Conservation (phyloP, 2,888 invertebrate species). For the Drosophila niveifrons region DNA sequence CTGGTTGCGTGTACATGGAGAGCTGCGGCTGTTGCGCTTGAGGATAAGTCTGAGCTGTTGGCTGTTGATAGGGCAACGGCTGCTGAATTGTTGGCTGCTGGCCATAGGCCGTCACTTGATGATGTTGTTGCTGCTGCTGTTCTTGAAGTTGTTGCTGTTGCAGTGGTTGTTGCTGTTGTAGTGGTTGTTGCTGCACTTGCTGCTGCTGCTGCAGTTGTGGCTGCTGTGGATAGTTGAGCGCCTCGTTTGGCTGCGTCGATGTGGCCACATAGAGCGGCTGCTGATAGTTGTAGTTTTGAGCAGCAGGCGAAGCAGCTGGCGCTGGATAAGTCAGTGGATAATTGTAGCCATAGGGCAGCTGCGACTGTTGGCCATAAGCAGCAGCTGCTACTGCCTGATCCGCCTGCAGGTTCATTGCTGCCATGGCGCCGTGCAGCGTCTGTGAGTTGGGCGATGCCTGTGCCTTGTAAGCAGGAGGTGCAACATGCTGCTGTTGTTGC, state of each 20-base stretch:
- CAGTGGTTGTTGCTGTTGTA: neutral
- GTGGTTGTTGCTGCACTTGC: constrained; percentile 12
- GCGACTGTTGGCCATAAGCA: constrained; percentile 40
- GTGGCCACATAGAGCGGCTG: constrained; percentile 78
- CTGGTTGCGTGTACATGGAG: constrained; percentile 25
- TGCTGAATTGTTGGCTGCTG: constrained; percentile 2
- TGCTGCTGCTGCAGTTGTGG: constrained; percentile 9
- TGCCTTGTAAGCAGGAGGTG: constrained; percentile 83
- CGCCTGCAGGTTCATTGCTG: constrained; percentile 65
- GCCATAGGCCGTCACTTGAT: neutral
- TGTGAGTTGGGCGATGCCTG: constrained; percentile 81
- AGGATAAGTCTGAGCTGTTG: constrained; percentile 27
- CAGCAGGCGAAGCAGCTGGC: constrained; percentile 26
- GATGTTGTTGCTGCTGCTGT: neutral
- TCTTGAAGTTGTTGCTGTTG: constrained; percentile 14
- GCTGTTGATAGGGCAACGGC: too few species aligned
- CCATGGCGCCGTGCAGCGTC: constrained; percentile 69
- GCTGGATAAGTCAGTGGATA: constrained; percentile 36
- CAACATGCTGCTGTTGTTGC: constrained; percentile 81
- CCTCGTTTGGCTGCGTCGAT: constrained; percentile 18
- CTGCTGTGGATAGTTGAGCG: constrained; percentile 25
- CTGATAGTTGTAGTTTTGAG: constrained; percentile 53
- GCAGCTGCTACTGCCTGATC: constrained; percentile 18
- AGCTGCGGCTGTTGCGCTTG: constrained; percentile 25
- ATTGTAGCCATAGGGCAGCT: constrained; percentile 51